Conservation (phyloP, 2,888 invertebrate genomes). For the Harpalus rubripes region DNA sequence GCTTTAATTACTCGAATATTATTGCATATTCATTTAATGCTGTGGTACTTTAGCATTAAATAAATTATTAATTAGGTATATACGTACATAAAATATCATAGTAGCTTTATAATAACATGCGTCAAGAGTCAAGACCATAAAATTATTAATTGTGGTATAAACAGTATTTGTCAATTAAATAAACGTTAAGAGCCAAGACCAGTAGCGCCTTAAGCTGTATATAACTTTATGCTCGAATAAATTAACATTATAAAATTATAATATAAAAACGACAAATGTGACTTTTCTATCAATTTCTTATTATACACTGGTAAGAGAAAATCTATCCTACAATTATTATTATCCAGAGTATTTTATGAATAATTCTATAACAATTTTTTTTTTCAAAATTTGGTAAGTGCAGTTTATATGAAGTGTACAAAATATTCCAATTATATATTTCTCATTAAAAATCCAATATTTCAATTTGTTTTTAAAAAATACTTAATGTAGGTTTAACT, state of each 20-base stretch:
- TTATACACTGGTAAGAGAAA: too few relatives aligned
- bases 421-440: too few relatives aligned
- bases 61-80: slow-evolving; percentile 19
- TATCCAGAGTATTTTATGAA: too few relatives aligned
- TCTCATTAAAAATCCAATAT: too few relatives aligned
- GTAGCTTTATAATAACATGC: slow-evolving; percentile 11
- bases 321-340: too few relatives aligned
- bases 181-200: background rate
- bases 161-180: slow-evolving; percentile 37
- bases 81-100: slow-evolving; percentile 5
- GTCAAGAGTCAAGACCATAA: background rate
- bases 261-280: background rate
- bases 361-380: too few relatives aligned
- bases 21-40: background rate
- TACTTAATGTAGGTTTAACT: too few relatives aligned
- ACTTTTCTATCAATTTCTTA: background rate
- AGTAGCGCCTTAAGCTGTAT: background rate
- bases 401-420: too few relatives aligned
- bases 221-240: background rate
- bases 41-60: background rate
- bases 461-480: too few relatives aligned
- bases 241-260: slow-evolving; percentile 3
- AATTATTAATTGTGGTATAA: slow-evolving; percentile 27
- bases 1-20: background rate
- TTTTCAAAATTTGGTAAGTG: too few relatives aligned